phyloP scores from a whole-genome alignment of 2,113 vertebrate genomes.

The Phocoena phocoena region DNA sequence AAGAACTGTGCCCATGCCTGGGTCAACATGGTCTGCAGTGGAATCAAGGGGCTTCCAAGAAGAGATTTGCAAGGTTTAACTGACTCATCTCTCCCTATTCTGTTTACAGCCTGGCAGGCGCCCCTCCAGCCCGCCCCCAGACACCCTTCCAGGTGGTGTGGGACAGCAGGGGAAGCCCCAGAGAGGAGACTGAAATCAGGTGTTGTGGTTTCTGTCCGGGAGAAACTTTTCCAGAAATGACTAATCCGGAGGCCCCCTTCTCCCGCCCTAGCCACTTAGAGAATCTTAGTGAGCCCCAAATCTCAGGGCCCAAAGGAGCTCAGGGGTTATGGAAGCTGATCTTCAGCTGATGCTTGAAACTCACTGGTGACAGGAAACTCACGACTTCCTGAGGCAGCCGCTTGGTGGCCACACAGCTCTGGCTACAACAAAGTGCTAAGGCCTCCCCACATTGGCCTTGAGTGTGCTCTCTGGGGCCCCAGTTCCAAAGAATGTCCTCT shows the following conservation, averaged over 20 bases:
- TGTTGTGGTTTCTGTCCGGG: background rate
- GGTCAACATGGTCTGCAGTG: background rate
- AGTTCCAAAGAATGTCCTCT: background rate
- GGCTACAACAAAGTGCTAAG: background rate
- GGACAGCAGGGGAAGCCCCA: background rate
- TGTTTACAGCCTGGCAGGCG: background rate
- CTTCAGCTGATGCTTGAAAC: background rate
- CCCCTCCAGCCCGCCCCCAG: background rate
- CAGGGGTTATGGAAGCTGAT: background rate
- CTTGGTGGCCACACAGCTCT: background rate
- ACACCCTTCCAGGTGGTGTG: background rate
- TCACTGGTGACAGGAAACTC: background rate
- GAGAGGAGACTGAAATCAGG: background rate
- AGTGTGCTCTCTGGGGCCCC: background rate
- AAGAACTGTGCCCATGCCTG: background rate
- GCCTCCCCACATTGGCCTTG: accelerated
- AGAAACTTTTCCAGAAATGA: conserved; percentile 24
- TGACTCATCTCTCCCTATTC: background rate
- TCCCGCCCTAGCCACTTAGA: background rate
- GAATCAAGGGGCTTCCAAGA: conserved; percentile 11
- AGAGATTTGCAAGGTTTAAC: background rate
- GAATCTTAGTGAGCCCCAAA: background rate
- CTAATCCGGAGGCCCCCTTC: background rate
- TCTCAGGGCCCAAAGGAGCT: background rate
- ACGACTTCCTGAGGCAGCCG: background rate